These are phyloP conservation scores for Cephus runcator DNA, from an alignment of 2,888 invertebrate species.

Conservation along the genomic window DNA sequence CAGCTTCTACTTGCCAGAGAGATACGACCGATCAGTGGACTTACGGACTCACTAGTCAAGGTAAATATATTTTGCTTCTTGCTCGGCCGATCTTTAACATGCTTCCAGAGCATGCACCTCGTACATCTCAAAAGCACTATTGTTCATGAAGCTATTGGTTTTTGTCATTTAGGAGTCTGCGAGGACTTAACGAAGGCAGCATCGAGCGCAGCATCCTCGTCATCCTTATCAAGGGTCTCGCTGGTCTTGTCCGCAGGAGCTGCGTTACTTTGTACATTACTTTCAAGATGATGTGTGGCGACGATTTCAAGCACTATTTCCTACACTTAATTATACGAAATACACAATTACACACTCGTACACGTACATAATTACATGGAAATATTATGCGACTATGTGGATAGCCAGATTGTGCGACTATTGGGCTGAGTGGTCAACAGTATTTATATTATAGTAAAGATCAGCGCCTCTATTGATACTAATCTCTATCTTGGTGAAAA, in stretches of 20 bases:
- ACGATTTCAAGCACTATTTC: slow-evolving; percentile 8
- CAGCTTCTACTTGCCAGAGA: slow-evolving; percentile 53
- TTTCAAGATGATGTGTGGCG: slow-evolving; percentile 60
- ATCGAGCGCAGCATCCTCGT: slow-evolving; percentile 55
- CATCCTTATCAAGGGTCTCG: slow-evolving; percentile 51
- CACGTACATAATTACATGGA: slow-evolving; percentile 12
- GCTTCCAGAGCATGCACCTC: not conserved
- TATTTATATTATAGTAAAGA: not conserved
- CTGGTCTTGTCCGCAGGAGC: slow-evolving; percentile 42
- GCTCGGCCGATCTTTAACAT: not conserved
- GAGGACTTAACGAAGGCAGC: slow-evolving; percentile 59
- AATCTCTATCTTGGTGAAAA: slow-evolving; percentile 10
- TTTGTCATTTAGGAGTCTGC: slow-evolving; percentile 54
- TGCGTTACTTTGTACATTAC: slow-evolving; percentile 43
- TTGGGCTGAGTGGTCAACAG: not conserved
- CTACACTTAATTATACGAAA: not conserved
- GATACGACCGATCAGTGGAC: slow-evolving; percentile 48
- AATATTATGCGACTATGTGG: slow-evolving; percentile 7
- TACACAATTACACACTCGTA: slow-evolving; percentile 1
- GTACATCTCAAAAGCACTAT: not conserved
- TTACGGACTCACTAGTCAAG: slow-evolving; percentile 57
- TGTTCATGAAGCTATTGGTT: not conserved
- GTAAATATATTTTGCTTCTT: slow-evolving; percentile 31
- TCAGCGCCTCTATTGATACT: not conserved
- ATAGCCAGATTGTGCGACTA: not conserved